Conservation (phyloP, 2,888 invertebrate genomes). For the Erebia ligea region DNA sequence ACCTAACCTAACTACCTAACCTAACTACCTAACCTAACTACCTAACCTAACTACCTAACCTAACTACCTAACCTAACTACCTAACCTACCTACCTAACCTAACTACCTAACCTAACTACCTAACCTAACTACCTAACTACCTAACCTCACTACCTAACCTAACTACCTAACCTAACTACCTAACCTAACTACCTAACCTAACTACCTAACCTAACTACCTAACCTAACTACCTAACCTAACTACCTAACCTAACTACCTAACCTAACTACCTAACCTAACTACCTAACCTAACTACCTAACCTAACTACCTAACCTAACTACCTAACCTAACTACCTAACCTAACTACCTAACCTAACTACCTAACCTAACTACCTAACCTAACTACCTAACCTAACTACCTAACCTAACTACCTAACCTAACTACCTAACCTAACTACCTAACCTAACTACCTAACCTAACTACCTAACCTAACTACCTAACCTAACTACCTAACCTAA, state of each 20-base stretch:
- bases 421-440: slow-evolving; percentile 39
- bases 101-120: no score
- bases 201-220: slow-evolving; percentile 32
- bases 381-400: slow-evolving; percentile 39
- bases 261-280: slow-evolving; percentile 42
- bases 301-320: slow-evolving; percentile 40
- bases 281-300: slow-evolving; percentile 26
- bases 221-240: slow-evolving; percentile 44
- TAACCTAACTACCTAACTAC: no score
- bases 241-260: slow-evolving; percentile 42
- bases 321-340: slow-evolving; percentile 26
- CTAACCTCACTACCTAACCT: no score
- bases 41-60: no score
- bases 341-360: slow-evolving; percentile 32
- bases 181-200: no score
- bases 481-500: slow-evolving; percentile 38
- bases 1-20: no score
- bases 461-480: slow-evolving; percentile 40
- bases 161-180: no score
- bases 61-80: no score
- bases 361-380: slow-evolving; percentile 39
- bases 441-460: slow-evolving; percentile 39
- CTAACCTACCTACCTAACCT: no score
- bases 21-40: no score
- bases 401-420: slow-evolving; percentile 40